Conservation (phyloP, 2,888 invertebrate species). For the Magallana nippona region DNA sequence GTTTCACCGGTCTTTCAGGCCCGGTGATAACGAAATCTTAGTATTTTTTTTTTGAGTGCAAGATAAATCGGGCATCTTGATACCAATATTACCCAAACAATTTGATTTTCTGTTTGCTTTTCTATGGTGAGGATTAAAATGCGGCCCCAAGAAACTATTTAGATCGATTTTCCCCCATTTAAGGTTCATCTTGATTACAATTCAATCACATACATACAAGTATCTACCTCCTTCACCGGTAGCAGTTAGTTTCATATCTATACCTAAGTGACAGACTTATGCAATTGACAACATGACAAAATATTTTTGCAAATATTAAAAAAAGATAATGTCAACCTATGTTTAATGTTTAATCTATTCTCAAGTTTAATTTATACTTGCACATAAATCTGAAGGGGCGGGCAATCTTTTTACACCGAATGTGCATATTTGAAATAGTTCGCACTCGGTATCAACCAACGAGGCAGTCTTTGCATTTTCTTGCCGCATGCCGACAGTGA, state of each 20-base stretch:
- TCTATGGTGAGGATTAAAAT: conserved; percentile 25
- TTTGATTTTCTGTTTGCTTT: conserved; percentile 30
- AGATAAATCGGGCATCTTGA: conserved; percentile 35
- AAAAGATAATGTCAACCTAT: conserved; percentile 5
- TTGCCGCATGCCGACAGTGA: conserved; percentile 10
- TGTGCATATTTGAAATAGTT: conserved; percentile 31
- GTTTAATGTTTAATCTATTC: conserved; percentile 30
- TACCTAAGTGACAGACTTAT: conserved; percentile 26
- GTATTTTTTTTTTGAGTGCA: conserved; percentile 19
- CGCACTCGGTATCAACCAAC: conserved; percentile 1
- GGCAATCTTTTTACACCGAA: conserved; percentile 6
- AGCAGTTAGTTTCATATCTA: not conserved
- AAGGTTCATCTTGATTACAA: conserved; percentile 33
- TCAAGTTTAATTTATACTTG: conserved; percentile 29
- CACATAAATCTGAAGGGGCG: conserved; percentile 19
- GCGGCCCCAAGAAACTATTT: conserved; percentile 30
- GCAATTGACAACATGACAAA: conserved; percentile 33
- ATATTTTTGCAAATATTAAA: conserved; percentile 33
- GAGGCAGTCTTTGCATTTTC: conserved; percentile 11
- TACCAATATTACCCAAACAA: conserved; percentile 35
- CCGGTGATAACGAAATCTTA: conserved; percentile 21
- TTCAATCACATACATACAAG: conserved; percentile 13
- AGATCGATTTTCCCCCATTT: conserved; percentile 26
- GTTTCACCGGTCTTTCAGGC: not conserved
- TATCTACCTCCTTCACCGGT: not conserved